A percentile compares a stretch with the other conserved stretches of the same genome.
These are phyloP conservation scores for Microhierax caerulescens DNA, from an alignment of 2,797 vertebrate genomes.

Conservation along the genomic window DNA sequence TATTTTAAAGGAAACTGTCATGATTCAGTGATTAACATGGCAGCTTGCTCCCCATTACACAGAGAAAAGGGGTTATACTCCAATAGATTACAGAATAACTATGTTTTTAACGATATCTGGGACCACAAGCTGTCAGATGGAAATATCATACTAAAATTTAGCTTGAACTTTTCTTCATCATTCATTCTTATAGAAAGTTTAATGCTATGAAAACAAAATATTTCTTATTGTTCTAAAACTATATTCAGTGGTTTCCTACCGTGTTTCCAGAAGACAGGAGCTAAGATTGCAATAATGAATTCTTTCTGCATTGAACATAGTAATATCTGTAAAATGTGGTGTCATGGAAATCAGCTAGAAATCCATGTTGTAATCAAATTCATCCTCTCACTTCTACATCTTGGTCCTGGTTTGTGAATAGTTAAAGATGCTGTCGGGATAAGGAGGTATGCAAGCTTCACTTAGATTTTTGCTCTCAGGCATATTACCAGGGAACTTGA, in stretches of 20 bases:
- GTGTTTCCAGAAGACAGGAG: neutral
- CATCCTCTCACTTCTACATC: neutral
- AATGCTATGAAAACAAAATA: neutral
- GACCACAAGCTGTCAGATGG: neutral
- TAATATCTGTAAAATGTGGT: neutral
- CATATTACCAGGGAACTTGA: neutral
- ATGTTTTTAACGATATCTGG: neutral
- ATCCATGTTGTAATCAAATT: neutral
- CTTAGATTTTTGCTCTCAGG: neutral
- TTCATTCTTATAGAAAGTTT: neutral
- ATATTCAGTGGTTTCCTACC: neutral
- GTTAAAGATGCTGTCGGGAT: neutral
- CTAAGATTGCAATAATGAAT: neutral
- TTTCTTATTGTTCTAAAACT: neutral
- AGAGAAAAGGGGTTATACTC: neutral
- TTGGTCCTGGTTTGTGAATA: neutral
- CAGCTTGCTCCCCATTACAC: neutral
- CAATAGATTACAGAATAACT: neutral
- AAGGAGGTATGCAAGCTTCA: neutral
- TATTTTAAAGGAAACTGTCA: neutral
- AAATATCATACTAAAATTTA: neutral
- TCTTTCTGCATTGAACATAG: neutral
- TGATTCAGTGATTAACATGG: neutral
- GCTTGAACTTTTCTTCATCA: neutral
- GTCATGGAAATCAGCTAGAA: neutral